These are phyloP conservation scores for Ammodytes marinus DNA, from an alignment of 2,113 vertebrate genomes.

Conservation along the genomic window DNA sequence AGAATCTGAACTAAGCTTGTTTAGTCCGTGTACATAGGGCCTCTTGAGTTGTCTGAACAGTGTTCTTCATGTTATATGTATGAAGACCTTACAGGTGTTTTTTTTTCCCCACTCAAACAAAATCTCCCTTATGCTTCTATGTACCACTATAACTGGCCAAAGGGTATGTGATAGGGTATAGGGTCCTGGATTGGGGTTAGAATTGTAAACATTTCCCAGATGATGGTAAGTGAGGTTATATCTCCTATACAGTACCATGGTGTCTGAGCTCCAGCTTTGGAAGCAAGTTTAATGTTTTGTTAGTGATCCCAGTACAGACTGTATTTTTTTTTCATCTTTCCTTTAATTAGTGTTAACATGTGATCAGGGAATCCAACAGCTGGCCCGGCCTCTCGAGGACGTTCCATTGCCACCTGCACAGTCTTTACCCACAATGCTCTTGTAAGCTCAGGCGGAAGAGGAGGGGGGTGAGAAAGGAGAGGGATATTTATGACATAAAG, in stretches of 20 bases:
- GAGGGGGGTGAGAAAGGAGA: neutral
- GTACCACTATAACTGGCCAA: neutral
- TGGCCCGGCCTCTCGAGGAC: conserved; percentile 17
- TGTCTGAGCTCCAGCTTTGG: neutral
- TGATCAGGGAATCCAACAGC: conserved; percentile 24
- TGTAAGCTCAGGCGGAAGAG: neutral
- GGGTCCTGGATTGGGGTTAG: neutral
- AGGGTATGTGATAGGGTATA: neutral
- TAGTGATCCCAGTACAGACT: conserved; percentile 9
- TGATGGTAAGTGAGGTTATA: neutral
- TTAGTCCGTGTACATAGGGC: neutral
- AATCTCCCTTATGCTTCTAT: neutral
- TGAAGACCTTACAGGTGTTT: neutral
- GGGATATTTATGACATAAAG: neutral
- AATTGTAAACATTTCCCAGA: neutral
- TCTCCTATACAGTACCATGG: too few species aligned
- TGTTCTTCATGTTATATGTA: neutral
- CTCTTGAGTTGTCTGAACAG: neutral
- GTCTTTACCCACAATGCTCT: conserved; percentile 29
- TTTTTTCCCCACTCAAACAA: too few species aligned
- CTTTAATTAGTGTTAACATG: conserved; percentile 38
- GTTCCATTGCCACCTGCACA: conserved; percentile 6
- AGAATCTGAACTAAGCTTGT: neutral
- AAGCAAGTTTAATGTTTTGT: neutral
- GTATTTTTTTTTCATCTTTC: neutral